Evolutionary conservation across 2,888 invertebrate genomes (phyloP), one percentile per base, ranked within the genome.

Genomic region (Tineola bisselliella): DNA sequence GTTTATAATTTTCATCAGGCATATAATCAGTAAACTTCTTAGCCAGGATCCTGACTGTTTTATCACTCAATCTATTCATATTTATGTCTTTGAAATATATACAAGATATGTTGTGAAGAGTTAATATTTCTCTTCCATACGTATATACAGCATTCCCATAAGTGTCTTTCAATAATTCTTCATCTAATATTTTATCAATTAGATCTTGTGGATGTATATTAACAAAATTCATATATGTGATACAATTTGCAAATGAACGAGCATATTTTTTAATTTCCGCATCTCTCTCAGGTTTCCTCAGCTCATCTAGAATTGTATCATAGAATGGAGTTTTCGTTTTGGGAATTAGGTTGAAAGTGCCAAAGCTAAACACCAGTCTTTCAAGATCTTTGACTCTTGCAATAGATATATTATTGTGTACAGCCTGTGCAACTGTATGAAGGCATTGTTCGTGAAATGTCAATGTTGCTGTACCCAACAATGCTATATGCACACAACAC

Each of bases 341-440:
- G 12, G 90, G 90, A 62, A 77, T 74, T 61, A 84, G 88, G 72
- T 91, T 89, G 65, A 91, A 92, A 69, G 90, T 87, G 1, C 89
- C 88, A 69, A 90, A 88, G 0, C 88, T 87, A 63, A 92, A 84
- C 2, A 90, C 76, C 8, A 94, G 75, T 66, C 94, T 88, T 76
- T 94, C 94, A 31, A 94, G 78, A 70, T 95, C 94, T 77, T 95
- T 95, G 0, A 94, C 58, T 63, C 94, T 88, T 0, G 88, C 74
- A 3, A 70, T 59, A 1, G 80, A 64, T 0, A 92, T 70, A 30
- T 89, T 76, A 1, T 74, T 66, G 8, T 81, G 72, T 17, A 91
- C 84, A 63, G 84, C 86, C 56, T 89, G 68, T 0, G 91, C 77
- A 59, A 92, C 88, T 63, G 67, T 68, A 56, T 68, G 67, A 62